Conservation (phyloP, 2,797 vertebrate genomes). For the Urocyon cinereoargenteus region DNA sequence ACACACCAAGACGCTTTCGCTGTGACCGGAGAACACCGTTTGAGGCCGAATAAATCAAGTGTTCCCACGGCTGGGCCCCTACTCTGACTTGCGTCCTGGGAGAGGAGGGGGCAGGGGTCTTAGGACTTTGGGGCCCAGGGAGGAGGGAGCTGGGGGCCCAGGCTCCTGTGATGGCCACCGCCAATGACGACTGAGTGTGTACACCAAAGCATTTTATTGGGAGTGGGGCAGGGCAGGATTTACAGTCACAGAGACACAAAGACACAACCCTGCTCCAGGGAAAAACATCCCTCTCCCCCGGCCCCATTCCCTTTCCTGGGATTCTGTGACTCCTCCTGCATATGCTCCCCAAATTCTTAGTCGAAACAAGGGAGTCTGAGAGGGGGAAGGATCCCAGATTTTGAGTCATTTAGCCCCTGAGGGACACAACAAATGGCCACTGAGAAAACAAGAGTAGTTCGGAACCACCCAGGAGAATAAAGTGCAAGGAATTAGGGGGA, state of each 20-base stretch:
- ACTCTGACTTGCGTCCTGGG: neutral
- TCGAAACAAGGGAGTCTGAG: constrained; percentile 45
- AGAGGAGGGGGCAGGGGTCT: neutral
- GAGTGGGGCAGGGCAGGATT: constrained; percentile 72
- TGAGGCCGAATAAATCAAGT: constrained; percentile 63
- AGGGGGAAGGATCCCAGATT: constrained; percentile 60
- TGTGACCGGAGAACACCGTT: neutral
- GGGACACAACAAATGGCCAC: constrained; percentile 78
- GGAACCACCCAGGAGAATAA: constrained; percentile 76
- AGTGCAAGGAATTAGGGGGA: constrained; percentile 74
- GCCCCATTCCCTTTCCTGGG: constrained; percentile 64
- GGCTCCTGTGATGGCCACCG: neutral
- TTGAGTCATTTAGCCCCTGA: constrained; percentile 71
- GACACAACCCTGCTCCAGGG: constrained; percentile 75
- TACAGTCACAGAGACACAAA: constrained; percentile 79
- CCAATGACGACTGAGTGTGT: neutral
- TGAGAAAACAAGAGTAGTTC: constrained; percentile 72
- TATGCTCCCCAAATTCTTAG: constrained; percentile 44
- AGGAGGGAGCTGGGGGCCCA: neutral
- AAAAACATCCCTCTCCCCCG: constrained; percentile 28
- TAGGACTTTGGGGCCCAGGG: neutral
- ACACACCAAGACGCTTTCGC: neutral
- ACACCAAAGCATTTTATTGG: constrained; percentile 82
- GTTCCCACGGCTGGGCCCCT: neutral
- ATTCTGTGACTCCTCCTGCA: constrained; percentile 40